Conservation (phyloP, 2,113 vertebrate species). For the Desmodus rotundus region DNA sequence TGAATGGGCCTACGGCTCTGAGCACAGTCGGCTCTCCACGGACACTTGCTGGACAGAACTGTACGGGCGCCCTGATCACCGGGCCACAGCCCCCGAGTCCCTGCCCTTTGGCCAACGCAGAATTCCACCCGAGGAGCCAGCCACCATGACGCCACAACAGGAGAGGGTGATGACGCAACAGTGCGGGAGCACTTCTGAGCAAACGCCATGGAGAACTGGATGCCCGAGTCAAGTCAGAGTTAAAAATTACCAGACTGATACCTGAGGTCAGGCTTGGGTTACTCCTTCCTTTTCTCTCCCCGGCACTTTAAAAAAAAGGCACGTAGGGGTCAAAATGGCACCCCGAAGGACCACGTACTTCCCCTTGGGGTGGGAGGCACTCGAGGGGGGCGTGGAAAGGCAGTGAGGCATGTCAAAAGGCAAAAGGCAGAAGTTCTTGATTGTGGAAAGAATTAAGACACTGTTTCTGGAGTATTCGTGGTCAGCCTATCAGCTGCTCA, state of each 20-base stretch:
- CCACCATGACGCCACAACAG: fast-evolving
- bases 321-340: background rate
- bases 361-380: background rate
- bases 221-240: background rate
- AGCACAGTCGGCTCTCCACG: background rate
- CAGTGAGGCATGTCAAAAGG: background rate
- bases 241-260: background rate
- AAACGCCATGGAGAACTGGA: background rate
- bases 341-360: background rate
- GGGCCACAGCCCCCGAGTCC: background rate
- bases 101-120: background rate
- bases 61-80: background rate
- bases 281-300: background rate
- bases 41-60: background rate
- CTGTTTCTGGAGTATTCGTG: background rate
- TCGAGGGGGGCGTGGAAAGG: too few relatives aligned
- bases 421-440: background rate
- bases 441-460: background rate
- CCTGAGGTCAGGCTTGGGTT: background rate
- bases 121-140: background rate
- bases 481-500: background rate
- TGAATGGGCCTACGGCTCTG: background rate
- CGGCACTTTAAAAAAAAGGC: background rate
- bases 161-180: background rate
- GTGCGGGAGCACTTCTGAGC: background rate